phyloP scores from a whole-genome alignment of 53 echinoderm and acorn worm genomes.

The Antedon mediterranea region DNA sequence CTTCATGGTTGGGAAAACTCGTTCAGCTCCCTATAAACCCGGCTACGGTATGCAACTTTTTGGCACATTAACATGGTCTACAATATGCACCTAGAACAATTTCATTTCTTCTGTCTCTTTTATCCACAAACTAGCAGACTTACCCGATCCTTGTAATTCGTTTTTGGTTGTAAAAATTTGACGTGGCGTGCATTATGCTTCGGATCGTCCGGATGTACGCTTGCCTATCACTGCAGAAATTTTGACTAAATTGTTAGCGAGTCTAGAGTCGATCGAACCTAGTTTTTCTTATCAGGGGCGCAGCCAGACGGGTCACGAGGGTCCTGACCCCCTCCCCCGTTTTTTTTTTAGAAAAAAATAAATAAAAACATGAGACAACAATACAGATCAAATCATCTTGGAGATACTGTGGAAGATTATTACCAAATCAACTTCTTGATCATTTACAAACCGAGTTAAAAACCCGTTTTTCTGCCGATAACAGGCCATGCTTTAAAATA shows the following conservation, averaged over 20 bases:
- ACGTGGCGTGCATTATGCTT: background rate
- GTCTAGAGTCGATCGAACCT: background rate
- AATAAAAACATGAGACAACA: too few relatives aligned
- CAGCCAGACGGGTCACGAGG: too few relatives aligned
- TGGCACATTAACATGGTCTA: constrained; percentile 12
- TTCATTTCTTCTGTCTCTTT: constrained; percentile 9
- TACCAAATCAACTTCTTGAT: too few relatives aligned
- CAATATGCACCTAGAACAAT: constrained; percentile 4
- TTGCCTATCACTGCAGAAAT: constrained; percentile 7
- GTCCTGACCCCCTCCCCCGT: too few relatives aligned
- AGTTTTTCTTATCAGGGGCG: too few relatives aligned
- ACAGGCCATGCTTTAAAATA: too few relatives aligned
- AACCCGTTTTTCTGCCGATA: too few relatives aligned
- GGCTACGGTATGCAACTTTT: background rate
- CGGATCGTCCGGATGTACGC: background rate
- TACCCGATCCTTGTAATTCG: constrained; percentile 1
- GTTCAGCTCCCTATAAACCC: background rate
- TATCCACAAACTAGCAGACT: background rate
- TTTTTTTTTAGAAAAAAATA: too few relatives aligned
- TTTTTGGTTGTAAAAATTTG: constrained; percentile 15
- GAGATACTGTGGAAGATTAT: too few relatives aligned
- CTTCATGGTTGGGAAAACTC: background rate
- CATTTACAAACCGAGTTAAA: too few relatives aligned
- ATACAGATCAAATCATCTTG: too few relatives aligned
- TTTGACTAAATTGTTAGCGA: background rate